Evolutionary conservation across 35 echinoderm and acorn worm species (phyloP), one percentile per base, ranked within the genome.

Genomic region (Apostichopus japonicus): DNA sequence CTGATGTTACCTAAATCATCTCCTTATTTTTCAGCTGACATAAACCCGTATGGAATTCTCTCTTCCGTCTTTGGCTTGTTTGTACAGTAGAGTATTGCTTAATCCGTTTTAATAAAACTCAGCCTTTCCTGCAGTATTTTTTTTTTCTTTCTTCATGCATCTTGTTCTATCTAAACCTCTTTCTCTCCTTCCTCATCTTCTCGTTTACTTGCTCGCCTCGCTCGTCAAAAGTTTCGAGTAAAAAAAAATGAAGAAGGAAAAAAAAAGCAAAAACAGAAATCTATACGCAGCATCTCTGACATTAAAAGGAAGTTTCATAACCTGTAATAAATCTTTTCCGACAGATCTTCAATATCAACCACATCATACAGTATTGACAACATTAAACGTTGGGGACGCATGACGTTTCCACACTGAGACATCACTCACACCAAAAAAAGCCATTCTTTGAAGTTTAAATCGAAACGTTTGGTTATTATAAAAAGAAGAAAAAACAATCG

Each of bases 31-130:
- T 55, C 17, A 57, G 19, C 57, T 59, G 81, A 84, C 81, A 84
- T 84, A 84, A 84, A 84, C 56, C 81, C 81, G 53, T 54, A 59
- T 84, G 81, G 81, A 84, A 84, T 84, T 84, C 81, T 53, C 10
- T 57, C n/a, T n/a, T n/a, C n/a, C 55, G 54, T 19, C n/a, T 24
- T 24, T 57, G 15, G n/a, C 55, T 59, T 84, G 23, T 56, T 84
- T 84, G 54, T 84, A 23, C 81, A 59, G 81, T 17, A 54, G 56
- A 54, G 81, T 84, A 24, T 58, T 84, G 6, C n/a, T 3, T 84
- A 84, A 84, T 57, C 53, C 56, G 56, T 84, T 84, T 75, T 75
- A 21, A 75, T 21, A 21, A 21, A 75, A 75, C n/a, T 75, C 17
- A 75, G 71, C 71, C 71, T 6, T 14, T 15, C n/a, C 71, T 44